phyloP scores from a whole-genome alignment of 2,888 invertebrate genomes.

The Campoplex nolae region DNA sequence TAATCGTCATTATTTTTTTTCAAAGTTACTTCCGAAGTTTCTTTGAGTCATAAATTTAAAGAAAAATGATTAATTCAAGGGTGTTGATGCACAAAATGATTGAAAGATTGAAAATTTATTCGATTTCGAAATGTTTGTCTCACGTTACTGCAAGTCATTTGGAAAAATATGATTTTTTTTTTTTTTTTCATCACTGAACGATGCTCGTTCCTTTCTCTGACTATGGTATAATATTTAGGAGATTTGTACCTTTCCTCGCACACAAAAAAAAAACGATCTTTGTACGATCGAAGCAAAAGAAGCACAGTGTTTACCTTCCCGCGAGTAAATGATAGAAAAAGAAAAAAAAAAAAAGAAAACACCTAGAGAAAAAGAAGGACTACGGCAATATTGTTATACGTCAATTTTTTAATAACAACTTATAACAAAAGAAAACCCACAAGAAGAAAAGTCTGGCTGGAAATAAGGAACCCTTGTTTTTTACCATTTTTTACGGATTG shows the following conservation, averaged over 20 bases:
- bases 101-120: neutral
- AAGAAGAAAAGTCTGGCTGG: conserved; percentile 46
- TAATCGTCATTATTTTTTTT: neutral
- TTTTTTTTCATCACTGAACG: neutral
- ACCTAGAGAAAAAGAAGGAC: conserved; percentile 21
- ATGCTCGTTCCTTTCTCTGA: conserved; percentile 15
- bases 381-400: conserved; percentile 57
- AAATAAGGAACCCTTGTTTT: conserved; percentile 56
- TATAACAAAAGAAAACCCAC: conserved; percentile 14
- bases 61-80: neutral
- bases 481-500: conserved; percentile 58
- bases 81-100: neutral
- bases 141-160: neutral
- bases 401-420: conserved; percentile 51
- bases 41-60: neutral
- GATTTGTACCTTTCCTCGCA: conserved; percentile 1
- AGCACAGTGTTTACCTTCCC: conserved; percentile 27
- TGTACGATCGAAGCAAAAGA: neutral
- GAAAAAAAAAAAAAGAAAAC: conserved; percentile 7
- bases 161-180: neutral
- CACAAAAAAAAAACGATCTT: neutral
- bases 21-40: neutral
- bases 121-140: neutral
- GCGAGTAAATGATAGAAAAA: neutral
- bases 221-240: neutral